phyloP scores from a whole-genome alignment of 1,140 invertebrate species.

The Nasonia giraulti region DNA sequence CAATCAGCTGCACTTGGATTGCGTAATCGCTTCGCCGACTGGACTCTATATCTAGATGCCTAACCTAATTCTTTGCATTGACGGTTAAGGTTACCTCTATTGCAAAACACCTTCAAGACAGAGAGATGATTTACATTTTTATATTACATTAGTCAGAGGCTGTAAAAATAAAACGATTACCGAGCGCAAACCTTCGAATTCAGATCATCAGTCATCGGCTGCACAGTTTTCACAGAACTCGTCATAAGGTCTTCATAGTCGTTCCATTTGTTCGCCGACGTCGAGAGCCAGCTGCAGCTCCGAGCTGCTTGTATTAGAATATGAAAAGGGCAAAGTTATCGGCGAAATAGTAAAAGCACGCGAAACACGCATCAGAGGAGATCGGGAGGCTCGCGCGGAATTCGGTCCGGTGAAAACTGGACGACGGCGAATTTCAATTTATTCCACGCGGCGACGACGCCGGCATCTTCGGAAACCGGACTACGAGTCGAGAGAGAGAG shows the following conservation, averaged over 20 bases:
- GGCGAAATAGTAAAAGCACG: not conserved
- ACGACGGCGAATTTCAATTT: slow-evolving; percentile 12
- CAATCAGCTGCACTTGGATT: slow-evolving; percentile 5
- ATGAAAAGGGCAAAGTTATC: not conserved
- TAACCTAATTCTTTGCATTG: slow-evolving; percentile 29
- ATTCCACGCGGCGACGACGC: not conserved
- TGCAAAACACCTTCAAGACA: not conserved
- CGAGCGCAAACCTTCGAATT: not conserved
- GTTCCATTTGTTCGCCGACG: no score
- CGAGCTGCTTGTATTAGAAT: not conserved
- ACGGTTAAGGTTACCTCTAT: slow-evolving; percentile 18
- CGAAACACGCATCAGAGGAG: not conserved
- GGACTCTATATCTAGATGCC: slow-evolving; percentile 20
- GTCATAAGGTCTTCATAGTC: no score
- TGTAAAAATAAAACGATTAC: no score
- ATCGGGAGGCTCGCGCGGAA: not conserved
- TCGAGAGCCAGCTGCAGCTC: no score
- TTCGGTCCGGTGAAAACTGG: slow-evolving; percentile 1
- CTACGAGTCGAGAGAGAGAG: not conserved
- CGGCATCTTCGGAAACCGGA: slow-evolving; percentile 13
- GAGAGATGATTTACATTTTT: not conserved
- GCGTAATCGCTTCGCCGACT: not conserved
- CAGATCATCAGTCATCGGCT: no score
- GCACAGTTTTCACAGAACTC: no score
- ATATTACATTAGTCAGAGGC: not conserved